Base-by-base conservation (phyloP, 2,888 invertebrate species). In the Ophonus ardosiacus region DNA sequence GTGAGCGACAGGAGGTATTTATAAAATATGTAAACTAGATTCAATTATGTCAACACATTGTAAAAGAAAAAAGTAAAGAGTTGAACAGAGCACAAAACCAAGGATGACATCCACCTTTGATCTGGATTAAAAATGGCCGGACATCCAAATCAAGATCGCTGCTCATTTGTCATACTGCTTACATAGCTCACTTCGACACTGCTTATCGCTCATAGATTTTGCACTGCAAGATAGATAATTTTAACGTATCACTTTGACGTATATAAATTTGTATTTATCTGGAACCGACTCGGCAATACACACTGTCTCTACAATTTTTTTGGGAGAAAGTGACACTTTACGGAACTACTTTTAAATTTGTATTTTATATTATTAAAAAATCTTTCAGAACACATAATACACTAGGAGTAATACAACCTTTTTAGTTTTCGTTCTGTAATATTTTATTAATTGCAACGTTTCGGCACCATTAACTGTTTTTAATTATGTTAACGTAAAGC, bases 11-110 rank as follows among this genome's bases (percentile, higher is more conserved):
- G 84, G 63, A 59, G 76, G 84, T 84, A 84, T 84, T 84, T 84
- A 78, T 84, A 84, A 84, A 84, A 84, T 84, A 84, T 84, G 84
- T 84, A 84, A 84, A 84, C 84, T 84, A 76, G 84, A 84, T 84
- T 84, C 84, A 76, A 84, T 84, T 84, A 78, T 84, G 84, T 84
- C 78, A 63, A 76, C 84, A 84, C 84, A 76, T 78, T 76, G 61
- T 40, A 80, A 80, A 57, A 59, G 80, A 59, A 80, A 59, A 80
- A 80, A 78, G 57, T 51, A 51, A 51, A 51, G 13, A 51, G 43
- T 13, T 51, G 10, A 8, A 51, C 56, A 31, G 40, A 61, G 15
- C 17, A 80, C 61, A 80, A 61, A 80, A 80, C 61, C 15, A 17
- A 38, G 17, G 31, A 43, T n/a, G 56, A 10, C 43, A 56, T 78